Base-by-base conservation (phyloP, 2,888 invertebrate species). In the Lysandra coridon region DNA sequence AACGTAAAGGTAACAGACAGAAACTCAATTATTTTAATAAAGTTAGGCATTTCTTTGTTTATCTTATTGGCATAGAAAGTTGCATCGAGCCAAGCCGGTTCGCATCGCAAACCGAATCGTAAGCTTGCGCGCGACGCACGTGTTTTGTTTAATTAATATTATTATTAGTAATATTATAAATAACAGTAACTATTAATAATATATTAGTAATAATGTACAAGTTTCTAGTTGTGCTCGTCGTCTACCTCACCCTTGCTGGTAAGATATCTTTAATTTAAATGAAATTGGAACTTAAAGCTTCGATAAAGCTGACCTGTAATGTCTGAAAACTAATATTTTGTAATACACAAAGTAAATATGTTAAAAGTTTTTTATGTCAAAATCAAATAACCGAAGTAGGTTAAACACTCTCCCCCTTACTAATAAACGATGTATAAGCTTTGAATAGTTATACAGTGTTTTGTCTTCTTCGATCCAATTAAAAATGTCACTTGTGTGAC, bases 11-110 rank as follows among this genome's bases (percentile, higher is more conserved):
- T 49, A 49, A 49, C 2, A 49, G 49, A 49, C 49, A 12, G 2
- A 49, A 10, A 49, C 49, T 12, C 49, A 4, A 17, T 57, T 57
- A 17, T 4, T 57, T 4, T 57, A 17, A 57, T 53, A 17, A 64
- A 64, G 14, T 69, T 69, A 12, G 69, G 14, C 14, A 69, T 69
- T 69, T 69, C 69, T 69, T 33, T 69, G 37, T 69, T 69, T 69
- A 69, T 64, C 69, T 69, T 69, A 69, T 33, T 69, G 33, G 69
- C 69, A 69, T 69, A 69, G 69, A 69, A 69, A 69, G 69, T 69
- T 69, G 33, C 69, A 69, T 33, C 30, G 12, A 12, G 30, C 33
- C 69, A 37, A 69, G 69, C 69, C 69, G 69, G 69, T 69, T 69
- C 33, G 37, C 33, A 14, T 69, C 69, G 69, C 69, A 69, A 69